phyloP scores from a whole-genome alignment of 1,140 invertebrate genomes.

The Drosophila equinoxialis region DNA sequence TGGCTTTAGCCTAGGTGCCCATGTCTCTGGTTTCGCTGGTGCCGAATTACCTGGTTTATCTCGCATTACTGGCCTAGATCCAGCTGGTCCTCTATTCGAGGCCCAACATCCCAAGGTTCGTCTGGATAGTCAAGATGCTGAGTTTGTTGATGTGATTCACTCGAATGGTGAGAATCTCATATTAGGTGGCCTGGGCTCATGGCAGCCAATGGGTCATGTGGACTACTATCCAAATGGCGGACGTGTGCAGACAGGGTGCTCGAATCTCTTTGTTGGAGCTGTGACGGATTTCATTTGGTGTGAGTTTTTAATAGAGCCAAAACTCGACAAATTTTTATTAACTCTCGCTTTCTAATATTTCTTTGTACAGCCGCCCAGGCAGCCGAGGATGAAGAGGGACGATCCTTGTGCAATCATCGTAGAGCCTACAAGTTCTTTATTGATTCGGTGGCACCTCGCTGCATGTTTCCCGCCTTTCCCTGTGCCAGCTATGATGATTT shows the following conservation, averaged over 20 bases:
- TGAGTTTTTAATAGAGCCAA: constrained; percentile 84
- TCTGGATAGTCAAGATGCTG: constrained; percentile 92
- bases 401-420: constrained; percentile 95
- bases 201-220: constrained; percentile 94
- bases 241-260: constrained; percentile 93
- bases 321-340: no score
- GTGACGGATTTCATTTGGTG: constrained; percentile 95
- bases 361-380: constrained; percentile 84
- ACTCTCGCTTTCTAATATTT: not conserved
- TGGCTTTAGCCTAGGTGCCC: constrained; percentile 95
- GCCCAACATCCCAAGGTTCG: constrained; percentile 91
- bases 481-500: constrained; percentile 94
- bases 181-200: constrained; percentile 91
- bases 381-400: constrained; percentile 91
- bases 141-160: constrained; percentile 97
- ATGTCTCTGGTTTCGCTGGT: constrained; percentile 96
- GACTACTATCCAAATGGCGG: constrained; percentile 97
- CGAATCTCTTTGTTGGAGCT: constrained; percentile 93
- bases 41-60: constrained; percentile 92
- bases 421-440: constrained; percentile 97
- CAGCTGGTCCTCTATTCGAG: constrained; percentile 95
- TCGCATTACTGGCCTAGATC: constrained; percentile 95
- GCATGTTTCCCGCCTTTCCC: constrained; percentile 94
- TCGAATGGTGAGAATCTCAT: constrained; percentile 95
- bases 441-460: constrained; percentile 94